phyloP scores from a whole-genome alignment of 2,113 vertebrate genomes.

The Noctilio leporinus region DNA sequence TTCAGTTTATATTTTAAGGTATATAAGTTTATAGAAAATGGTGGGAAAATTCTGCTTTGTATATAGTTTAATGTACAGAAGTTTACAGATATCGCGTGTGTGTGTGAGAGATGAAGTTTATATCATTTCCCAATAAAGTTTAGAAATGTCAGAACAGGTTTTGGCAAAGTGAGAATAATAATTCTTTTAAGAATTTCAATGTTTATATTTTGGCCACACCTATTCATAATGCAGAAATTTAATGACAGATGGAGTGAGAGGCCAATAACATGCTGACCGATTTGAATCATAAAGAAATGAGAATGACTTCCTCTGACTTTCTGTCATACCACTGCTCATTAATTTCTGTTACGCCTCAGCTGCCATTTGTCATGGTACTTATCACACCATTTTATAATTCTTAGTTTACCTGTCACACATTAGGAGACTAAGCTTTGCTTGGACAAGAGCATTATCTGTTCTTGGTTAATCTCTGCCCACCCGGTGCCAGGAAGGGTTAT shows the following conservation, averaged over 20 bases:
- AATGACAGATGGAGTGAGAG: not conserved
- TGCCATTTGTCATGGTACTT: not conserved
- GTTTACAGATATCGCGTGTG: too few relatives aligned
- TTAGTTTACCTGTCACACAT: not conserved
- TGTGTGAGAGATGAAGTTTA: not conserved
- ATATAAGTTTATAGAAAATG: not conserved
- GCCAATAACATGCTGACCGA: not conserved
- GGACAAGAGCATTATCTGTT: not conserved
- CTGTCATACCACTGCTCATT: not conserved
- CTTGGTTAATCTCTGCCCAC: not conserved
- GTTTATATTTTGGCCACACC: not conserved
- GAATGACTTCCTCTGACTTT: not conserved
- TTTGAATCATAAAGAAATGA: not conserved
- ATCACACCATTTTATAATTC: not conserved
- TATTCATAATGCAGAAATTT: not conserved
- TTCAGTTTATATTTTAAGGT: not conserved
- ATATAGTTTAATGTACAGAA: not conserved
- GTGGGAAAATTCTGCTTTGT: not conserved
- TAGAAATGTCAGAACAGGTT: not conserved
- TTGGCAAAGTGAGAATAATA: not conserved
- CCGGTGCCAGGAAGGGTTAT: not conserved
- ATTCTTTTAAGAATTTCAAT: not conserved
- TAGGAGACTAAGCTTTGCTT: not conserved
- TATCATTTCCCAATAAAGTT: not conserved
- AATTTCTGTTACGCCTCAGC: not conserved